These are phyloP conservation scores for Herpetotheres cachinnans DNA, from an alignment of 2,113 vertebrate genomes.

Conservation along the genomic window DNA sequence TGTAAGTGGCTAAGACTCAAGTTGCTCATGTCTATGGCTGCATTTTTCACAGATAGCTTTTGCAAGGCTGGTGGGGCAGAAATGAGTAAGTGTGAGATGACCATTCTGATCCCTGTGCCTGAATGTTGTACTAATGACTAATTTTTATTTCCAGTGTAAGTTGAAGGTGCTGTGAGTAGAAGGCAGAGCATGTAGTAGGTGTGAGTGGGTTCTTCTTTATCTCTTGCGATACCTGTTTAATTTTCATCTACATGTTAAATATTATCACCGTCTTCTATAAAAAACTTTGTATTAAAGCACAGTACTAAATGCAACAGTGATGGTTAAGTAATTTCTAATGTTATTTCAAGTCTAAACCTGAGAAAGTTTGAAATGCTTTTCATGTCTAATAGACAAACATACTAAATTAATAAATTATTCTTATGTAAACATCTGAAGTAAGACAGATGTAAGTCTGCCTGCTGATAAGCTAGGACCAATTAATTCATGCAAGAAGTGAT, in stretches of 20 bases:
- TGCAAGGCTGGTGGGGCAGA: neutral
- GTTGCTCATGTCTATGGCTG: neutral
- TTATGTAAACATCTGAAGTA: neutral
- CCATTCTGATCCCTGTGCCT: no score
- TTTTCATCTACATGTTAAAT: neutral
- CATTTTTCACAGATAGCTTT: neutral
- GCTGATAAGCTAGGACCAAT: neutral
- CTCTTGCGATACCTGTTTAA: neutral
- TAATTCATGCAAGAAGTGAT: neutral
- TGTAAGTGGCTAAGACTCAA: neutral
- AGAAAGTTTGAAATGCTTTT: neutral
- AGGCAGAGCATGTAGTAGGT: neutral
- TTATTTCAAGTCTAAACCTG: neutral
- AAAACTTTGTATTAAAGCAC: neutral
- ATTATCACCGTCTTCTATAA: neutral
- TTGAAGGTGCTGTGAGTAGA: neutral
- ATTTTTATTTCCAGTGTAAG: neutral
- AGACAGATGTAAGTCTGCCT: neutral
- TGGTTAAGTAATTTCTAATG: neutral
- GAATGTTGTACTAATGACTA: neutral
- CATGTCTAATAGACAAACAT: neutral
- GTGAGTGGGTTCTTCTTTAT: neutral
- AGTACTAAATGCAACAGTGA: neutral
- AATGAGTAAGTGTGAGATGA: neutral
- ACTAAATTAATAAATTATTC: neutral